A percentile compares a stretch with the other conserved stretches of the same genome.
These are phyloP conservation scores for Ibidorhyncha struthersii DNA, from an alignment of 2,113 vertebrate species.

Conservation along the genomic window DNA sequence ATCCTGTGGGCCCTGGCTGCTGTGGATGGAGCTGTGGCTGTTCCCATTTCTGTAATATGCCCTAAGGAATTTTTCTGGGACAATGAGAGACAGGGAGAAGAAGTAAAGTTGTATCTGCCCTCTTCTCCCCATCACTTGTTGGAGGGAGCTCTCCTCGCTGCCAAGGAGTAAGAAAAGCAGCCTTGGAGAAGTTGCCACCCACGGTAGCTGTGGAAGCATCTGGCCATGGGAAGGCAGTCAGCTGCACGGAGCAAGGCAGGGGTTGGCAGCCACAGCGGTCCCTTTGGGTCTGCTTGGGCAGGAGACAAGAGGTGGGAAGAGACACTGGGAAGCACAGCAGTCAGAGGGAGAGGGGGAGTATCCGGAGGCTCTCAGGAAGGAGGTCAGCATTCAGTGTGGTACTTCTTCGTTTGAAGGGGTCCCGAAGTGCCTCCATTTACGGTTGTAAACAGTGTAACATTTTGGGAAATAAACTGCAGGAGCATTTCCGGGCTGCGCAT, in stretches of 20 bases:
- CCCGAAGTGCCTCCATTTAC: not conserved
- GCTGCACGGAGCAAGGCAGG: not conserved
- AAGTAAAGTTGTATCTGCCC: not conserved
- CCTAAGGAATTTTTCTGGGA: not conserved
- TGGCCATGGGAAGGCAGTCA: not conserved
- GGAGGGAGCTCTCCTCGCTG: not conserved
- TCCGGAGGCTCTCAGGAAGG: not conserved
- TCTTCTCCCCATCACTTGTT: not conserved
- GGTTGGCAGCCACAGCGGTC: not conserved
- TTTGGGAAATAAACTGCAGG: not conserved
- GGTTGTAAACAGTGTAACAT: not conserved
- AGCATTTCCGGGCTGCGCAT: not conserved
- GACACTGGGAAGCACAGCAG: not conserved
- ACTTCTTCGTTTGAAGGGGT: not conserved
- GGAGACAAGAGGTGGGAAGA: not conserved
- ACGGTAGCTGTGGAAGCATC: not conserved
- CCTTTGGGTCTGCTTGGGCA: not conserved
- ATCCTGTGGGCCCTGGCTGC: fast-evolving
- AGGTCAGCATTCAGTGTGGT: not conserved
- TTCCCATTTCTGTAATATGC: not conserved
- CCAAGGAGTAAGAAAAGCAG: not conserved
- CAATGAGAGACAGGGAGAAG: not conserved
- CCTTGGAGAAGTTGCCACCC: not conserved
- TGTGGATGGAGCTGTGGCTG: not conserved
- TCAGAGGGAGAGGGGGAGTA: not conserved